Conservation (phyloP, 2,797 vertebrate genomes). For the Fratercula arctica region DNA sequence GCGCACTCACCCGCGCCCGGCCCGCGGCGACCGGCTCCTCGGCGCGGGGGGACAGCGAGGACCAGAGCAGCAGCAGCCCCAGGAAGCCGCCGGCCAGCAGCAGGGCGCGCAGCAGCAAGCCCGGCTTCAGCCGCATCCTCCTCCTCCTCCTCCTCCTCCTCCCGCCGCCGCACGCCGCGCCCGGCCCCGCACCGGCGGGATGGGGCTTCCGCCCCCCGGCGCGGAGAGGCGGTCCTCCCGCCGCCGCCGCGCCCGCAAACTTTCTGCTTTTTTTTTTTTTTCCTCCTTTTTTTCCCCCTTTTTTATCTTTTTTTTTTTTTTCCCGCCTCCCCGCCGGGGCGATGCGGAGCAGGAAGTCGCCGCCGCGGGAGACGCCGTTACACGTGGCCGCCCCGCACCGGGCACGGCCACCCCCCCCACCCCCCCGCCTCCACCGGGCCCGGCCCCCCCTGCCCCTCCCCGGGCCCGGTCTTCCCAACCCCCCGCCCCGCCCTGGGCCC, state of each 20-base stretch:
- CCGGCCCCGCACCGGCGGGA: too few relatives aligned
- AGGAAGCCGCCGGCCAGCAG: conserved; percentile 87
- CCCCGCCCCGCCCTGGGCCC: too few relatives aligned
- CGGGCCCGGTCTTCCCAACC: too few relatives aligned
- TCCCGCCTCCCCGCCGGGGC: not conserved
- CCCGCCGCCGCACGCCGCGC: not conserved
- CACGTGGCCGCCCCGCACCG: conserved; percentile 73
- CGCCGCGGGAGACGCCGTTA: conserved; percentile 52
- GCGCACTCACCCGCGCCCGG: conserved; percentile 73
- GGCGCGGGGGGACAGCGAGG: conserved; percentile 82
- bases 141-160: not conserved
- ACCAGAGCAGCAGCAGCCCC: conserved; percentile 90
- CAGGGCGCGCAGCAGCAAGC: conserved; percentile 88
- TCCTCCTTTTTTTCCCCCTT: too few relatives aligned
- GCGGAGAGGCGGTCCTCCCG: not conserved
- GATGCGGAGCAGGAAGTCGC: conserved; percentile 70
- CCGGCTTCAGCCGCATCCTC: conserved; percentile 75
- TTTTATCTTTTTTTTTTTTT: too few relatives aligned
- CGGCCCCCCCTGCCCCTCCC: too few relatives aligned
- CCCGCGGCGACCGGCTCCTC: conserved; percentile 77
- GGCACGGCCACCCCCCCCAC: not conserved
- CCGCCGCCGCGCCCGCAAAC: not conserved
- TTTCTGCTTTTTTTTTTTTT: not conserved
- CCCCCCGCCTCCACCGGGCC: too few relatives aligned
- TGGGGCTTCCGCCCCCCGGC: too few relatives aligned